A percentile compares a stretch with the other conserved stretches of the same genome.
phyloP scores from a whole-genome alignment of 1,140 invertebrate species.

The Odontomachus brunneus region DNA sequence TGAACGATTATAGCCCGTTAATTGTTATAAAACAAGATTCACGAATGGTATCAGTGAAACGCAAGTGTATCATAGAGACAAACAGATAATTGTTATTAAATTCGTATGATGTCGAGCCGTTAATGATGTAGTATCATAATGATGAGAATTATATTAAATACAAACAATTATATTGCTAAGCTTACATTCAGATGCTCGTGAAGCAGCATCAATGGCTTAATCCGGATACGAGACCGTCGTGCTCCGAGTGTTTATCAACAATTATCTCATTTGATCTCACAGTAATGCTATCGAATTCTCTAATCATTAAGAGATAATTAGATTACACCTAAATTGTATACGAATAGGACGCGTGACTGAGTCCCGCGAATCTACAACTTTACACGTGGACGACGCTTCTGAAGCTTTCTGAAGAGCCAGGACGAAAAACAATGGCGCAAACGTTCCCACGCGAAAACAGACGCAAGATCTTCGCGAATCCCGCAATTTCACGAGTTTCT shows the following conservation, averaged over 20 bases:
- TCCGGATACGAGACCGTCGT: background rate
- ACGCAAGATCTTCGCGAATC: background rate
- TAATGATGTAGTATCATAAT: conserved; percentile 8
- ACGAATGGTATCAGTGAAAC: background rate
- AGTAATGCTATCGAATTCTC: background rate
- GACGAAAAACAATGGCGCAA: background rate
- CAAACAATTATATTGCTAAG: conserved; percentile 4
- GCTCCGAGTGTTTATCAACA: background rate
- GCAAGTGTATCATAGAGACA: background rate
- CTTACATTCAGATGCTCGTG: background rate
- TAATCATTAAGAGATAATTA: background rate
- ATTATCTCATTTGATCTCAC: background rate
- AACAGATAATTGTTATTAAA: conserved; percentile 32
- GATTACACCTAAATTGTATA: too few species aligned
- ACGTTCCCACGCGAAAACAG: background rate
- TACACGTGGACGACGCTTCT: background rate
- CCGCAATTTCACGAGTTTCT: too few species aligned
- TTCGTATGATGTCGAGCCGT: background rate
- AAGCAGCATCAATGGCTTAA: conserved; percentile 1
- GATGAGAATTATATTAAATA: conserved; percentile 19
- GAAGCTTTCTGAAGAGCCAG: background rate
- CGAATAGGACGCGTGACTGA: too few species aligned
- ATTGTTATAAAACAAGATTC: too few species aligned
- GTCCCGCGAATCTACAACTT: background rate
- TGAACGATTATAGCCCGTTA: too few species aligned